Evolutionary conservation across 1,140 invertebrate genomes (phyloP), one percentile per base, ranked within the genome.

Genomic region (Halesus radiatus): DNA sequence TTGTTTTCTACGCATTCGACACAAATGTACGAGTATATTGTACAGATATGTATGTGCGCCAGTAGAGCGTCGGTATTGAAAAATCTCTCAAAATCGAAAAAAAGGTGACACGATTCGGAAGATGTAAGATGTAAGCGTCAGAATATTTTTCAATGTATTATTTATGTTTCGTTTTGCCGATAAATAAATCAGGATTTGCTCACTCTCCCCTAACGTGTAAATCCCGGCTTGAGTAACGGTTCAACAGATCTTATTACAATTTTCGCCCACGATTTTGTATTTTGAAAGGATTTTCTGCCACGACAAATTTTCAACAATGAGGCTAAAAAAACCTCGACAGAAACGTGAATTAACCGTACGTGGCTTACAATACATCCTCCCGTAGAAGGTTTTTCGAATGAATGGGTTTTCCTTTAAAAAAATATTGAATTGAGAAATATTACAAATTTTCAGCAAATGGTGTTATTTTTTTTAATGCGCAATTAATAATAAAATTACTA

Each of bases 71-170:
- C n/a, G 0, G 29, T 29, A 66, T 66, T 66, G 62, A 37, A 66
- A 66, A 66, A 66, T 32, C 62, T 32, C 10, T 16, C 16, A 45
- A 45, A 45, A 45, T 45, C 37, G 10, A 45, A 45, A 18, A 5
- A 72, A 54, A 53, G 68, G 68, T 72, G 37, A 72, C 66, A 72
- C 45, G 45, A n/a, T 52, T 53, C 68, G 37, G 23, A 52, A 72
- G 68, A 72, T 20, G 68, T 72, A 52, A 72, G 68, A 72, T 50
- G 68, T 72, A 52, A 72, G 37, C 53, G 68, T 52, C 68, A 23
- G 68, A 72, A 72, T 72, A 72, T 72, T 72, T 72, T 72, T 72
- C 68, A 54, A 72, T 72, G 52, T 53, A 72, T 45, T 45, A 45
- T 72, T 72, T 72, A 23, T 52, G 68, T 72, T 72, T 37, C 68